Base-by-base conservation (phyloP, 2,797 vertebrate genomes). In the Rhincodon typus region DNA sequence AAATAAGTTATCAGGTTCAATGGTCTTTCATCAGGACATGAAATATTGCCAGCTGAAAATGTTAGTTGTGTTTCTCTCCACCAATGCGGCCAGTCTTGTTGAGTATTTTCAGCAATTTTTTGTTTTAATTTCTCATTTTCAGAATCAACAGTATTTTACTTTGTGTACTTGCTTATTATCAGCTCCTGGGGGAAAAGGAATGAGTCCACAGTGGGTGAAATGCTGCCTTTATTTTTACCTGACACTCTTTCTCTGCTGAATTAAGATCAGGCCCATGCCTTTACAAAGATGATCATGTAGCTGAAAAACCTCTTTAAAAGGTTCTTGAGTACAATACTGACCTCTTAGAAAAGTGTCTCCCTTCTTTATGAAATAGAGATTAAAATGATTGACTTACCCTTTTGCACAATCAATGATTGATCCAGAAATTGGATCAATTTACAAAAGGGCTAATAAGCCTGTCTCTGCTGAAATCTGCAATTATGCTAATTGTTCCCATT, bases 401-500 rank as follows among this genome's bases (percentile, higher is more conserved):
- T 42, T 93, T 93, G 90, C 42, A 42, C 38, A 93, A 93, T 93
- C 66, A 27, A 69, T 66, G 57, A 66, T 34, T 62, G 87, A 90
- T 90, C 87, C 53, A 90, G 87, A 93, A 93, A 67, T 69, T 93
- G 90, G 66, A 42, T 66, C 66, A 69, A 69, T 93, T 93, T 93
- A 69, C 66, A 93, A 93, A 93, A 69, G 38, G n/a, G 66, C 25
- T 93, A 93, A 93, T 93, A 93, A 93, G 90, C 66, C 90, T 69
- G 66, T 38, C 66, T 67, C 2, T 62, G 57, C 87, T 90, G 87
- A 90, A 90, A 30, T 62, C n/a, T 67, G 90, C 66, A 93, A 93
- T 93, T 93, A 69, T n/a, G n/a, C 69, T 93, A 93, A 93, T 93
- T 93, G 90, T 93, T 42, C n/a, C 90, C 90, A 93, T 69, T 93